Evolutionary conservation across 2,888 invertebrate species (phyloP).

Genomic region (Latrodectus elegans): DNA sequence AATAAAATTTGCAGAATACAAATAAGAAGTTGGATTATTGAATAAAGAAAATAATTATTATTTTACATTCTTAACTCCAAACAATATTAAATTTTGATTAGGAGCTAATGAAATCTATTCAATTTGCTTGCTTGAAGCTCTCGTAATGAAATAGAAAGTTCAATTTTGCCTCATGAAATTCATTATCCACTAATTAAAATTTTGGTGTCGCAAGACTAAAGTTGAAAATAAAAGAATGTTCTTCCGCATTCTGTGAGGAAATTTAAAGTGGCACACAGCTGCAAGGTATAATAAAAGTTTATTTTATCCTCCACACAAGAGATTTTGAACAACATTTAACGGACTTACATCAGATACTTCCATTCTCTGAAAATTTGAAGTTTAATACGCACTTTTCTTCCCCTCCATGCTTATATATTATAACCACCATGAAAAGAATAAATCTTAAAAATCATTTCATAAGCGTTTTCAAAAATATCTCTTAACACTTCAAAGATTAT

Average conservation of each 20-base stretch:
- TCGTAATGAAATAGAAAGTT: background rate
- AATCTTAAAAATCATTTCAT: slow-evolving; percentile 24
- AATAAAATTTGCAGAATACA: no score
- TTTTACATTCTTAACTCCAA: no score
- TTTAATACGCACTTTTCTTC: background rate
- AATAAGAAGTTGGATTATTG: no score
- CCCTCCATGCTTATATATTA: background rate
- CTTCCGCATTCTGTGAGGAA: background rate
- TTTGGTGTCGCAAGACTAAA: background rate
- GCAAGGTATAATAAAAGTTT: background rate
- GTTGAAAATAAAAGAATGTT: background rate
- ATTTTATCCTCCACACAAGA: slow-evolving; percentile 7
- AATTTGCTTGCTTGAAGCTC: background rate
- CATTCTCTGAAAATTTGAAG: background rate
- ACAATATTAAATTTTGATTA: background rate
- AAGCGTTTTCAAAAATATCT: slow-evolving; percentile 24
- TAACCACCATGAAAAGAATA: background rate
- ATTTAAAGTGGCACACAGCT: slow-evolving; percentile 5
- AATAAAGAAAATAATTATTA: no score
- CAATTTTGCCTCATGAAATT: background rate
- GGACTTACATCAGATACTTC: background rate
- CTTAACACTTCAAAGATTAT: slow-evolving; percentile 25
- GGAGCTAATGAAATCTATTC: background rate
- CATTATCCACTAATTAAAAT: background rate
- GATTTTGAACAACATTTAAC: background rate